These are phyloP conservation scores for Allobates femoralis DNA, from an alignment of 2,797 vertebrate genomes.

Conservation along the genomic window DNA sequence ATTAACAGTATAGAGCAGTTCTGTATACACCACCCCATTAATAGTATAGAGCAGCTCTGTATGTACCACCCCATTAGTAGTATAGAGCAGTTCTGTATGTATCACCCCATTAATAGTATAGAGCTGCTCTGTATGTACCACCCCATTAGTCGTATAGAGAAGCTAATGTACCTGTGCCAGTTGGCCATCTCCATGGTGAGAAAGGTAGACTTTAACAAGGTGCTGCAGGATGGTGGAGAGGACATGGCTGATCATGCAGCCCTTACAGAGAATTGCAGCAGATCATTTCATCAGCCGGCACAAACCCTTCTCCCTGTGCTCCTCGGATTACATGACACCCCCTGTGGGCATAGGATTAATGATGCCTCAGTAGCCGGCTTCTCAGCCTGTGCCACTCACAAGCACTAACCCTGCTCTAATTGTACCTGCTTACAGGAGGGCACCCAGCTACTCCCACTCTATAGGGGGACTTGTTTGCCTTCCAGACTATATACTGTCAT, in stretches of 20 bases:
- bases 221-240: neutral
- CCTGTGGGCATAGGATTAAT: conserved; percentile 43
- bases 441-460: neutral
- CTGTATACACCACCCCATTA: neutral
- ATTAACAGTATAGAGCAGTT: neutral
- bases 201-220: neutral
- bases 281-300: conserved; percentile 56
- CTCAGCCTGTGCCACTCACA: neutral
- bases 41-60: neutral
- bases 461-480: neutral
- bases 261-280: conserved; percentile 43
- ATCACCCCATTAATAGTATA: neutral
- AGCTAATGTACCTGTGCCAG: neutral
- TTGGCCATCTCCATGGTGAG: neutral
- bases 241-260: conserved; percentile 39
- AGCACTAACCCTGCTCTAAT: neutral
- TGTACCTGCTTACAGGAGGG: neutral
- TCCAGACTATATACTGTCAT: no score
- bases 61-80: neutral
- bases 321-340: conserved; percentile 30
- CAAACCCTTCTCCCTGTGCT: conserved; percentile 31
- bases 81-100: neutral
- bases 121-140: neutral
- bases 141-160: neutral
- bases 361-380: conserved; percentile 27